A percentile compares a stretch with the other conserved stretches of the same genome.
Evolutionary conservation across 37 sponge, comb jelly and placozoan genomes (phyloP).

Genomic region (Trichoplax adhaerens): DNA sequence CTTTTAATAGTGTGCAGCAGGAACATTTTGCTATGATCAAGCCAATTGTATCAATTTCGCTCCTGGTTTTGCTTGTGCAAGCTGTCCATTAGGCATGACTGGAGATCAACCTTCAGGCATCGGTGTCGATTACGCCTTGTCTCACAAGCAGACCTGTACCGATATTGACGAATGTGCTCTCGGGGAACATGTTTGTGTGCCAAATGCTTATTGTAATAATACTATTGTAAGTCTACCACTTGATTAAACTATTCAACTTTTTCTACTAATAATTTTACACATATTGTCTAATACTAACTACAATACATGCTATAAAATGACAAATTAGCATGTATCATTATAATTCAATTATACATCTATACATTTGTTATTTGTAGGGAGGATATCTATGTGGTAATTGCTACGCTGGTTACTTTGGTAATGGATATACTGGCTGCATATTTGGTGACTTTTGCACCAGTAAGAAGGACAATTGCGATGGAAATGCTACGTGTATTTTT

Average conservation of each 20-base stretch:
- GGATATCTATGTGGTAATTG: conserved; percentile 58
- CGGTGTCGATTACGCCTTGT: conserved; percentile 8
- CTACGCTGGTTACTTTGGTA: conserved; percentile 38
- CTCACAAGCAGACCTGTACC: conserved; percentile 5
- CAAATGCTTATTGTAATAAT: too few species aligned
- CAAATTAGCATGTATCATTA: too few species aligned
- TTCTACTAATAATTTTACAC: too few species aligned
- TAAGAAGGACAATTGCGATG: conserved; percentile 38
- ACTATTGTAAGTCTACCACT: too few species aligned
- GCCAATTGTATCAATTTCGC: conserved; percentile 3
- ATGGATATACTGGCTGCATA: conserved; percentile 33
- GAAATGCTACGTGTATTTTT: conserved; percentile 36
- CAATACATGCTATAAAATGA: too few species aligned
- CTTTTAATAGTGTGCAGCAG: background rate
- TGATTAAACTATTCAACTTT: too few species aligned
- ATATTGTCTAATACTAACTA: too few species aligned
- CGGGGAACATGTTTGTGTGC: too few species aligned
- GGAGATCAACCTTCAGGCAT: conserved; percentile 13
- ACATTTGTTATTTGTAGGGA: conserved; percentile 6
- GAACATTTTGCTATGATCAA: background rate
- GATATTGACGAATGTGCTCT: conserved; percentile 12
- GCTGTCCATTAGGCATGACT: conserved; percentile 5
- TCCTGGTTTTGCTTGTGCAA: conserved; percentile 13
- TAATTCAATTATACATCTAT: too few species aligned
- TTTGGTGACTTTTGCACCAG: conserved; percentile 57